Evolutionary conservation across 2,797 vertebrate species (phyloP), one percentile per base, ranked within the genome.

Genomic region (Tangara arthus): DNA sequence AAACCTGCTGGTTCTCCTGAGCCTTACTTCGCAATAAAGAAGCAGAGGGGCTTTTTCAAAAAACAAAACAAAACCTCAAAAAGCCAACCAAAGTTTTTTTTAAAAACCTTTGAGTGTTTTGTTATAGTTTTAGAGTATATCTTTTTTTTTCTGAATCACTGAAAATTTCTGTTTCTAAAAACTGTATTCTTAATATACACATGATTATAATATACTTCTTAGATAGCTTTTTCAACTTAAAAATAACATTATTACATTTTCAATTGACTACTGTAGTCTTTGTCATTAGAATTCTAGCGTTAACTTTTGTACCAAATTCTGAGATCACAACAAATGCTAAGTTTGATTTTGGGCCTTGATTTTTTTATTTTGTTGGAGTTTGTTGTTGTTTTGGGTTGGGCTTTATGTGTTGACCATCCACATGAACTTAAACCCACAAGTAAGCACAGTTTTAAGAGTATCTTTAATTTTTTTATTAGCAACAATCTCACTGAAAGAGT

Each of bases 301-400:
- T 32, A 50, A 37, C 27, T 63, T 86, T 81, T 39, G 5, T 12
- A 39, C 5, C 9, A 46, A 15, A 44, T 89, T 64, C 39, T 47
- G 44, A 84, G 27, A 39, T 28, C 21, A n/a, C 11, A 53, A 19
- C 2, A 77, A 46, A 64, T 15, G 3, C 9, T 12, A 53, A 41
- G 14, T 37, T 5, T 4, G 2, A 15, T 49, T 82, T 50, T 17
- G 1, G 10, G 9, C 3, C 57, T 57, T 49, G 18, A 1, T 27
- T 34, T 56, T 53, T 56, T 20, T 8, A 16, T 23, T 41, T 61
- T 41, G 4, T 42, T n/a, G 5, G 1, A 10, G 2, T 21, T 50
- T 39, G 3, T 19, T 23, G 19, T 23, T 56, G 9, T 14, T 47
- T 27, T 17, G 4, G 0, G 3, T 66, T 65, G 4, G 0, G 15